These are phyloP conservation scores for Arenaria interpres DNA, from an alignment of 2,113 vertebrate genomes.

Conservation along the genomic window DNA sequence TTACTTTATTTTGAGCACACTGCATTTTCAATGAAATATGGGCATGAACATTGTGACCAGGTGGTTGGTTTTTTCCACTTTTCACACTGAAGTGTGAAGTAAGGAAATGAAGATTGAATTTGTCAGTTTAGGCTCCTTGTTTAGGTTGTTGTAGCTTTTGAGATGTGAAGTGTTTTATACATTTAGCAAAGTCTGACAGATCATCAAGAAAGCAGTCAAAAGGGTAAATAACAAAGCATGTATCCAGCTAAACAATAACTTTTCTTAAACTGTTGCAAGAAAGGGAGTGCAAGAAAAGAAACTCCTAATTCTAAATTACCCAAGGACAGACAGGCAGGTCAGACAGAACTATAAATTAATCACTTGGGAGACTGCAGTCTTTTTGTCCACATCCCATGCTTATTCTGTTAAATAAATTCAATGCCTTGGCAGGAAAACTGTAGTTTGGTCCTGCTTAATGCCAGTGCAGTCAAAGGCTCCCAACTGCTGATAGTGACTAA, in stretches of 20 bases:
- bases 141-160: background rate
- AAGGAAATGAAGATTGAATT: background rate
- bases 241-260: background rate
- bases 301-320: background rate
- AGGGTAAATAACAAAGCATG: background rate
- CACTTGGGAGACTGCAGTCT: background rate
- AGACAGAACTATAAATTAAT: background rate
- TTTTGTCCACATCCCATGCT: background rate
- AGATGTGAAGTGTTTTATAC: background rate
- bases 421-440: background rate
- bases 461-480: background rate
- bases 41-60: background rate
- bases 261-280: background rate
- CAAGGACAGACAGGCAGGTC: background rate
- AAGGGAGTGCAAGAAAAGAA: background rate
- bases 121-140: background rate
- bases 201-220: background rate
- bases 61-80: background rate
- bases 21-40: background rate
- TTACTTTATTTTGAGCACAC: background rate
- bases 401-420: background rate
- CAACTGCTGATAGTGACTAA: background rate
- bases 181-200: background rate
- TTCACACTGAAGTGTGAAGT: background rate
- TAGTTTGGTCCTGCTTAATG: background rate